phyloP scores from a whole-genome alignment of 1,140 invertebrate genomes.

The Drosophila albomicans region DNA sequence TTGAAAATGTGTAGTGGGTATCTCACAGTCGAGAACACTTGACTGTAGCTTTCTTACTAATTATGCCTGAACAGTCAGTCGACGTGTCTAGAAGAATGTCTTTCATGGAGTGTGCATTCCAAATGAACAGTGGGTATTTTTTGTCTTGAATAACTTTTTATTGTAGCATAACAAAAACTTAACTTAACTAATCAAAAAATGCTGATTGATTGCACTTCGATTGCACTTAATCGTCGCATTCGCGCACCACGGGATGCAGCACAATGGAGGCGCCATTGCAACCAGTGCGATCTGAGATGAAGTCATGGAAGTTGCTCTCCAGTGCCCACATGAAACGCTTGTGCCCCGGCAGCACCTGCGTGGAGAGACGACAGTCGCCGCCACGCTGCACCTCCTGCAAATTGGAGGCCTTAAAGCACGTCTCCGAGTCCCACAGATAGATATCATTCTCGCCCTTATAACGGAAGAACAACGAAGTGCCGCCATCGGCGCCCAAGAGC shows the following conservation, averaged over 20 bases:
- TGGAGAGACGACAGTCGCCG: constrained; percentile 87
- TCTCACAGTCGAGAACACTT: too few species aligned
- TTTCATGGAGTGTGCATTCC: too few species aligned
- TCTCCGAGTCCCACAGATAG: constrained; percentile 88
- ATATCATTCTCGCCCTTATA: constrained; percentile 87
- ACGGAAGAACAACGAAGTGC: constrained; percentile 87
- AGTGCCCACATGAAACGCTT: constrained; percentile 87
- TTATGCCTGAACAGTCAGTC: too few species aligned
- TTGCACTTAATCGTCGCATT: constrained; percentile 70
- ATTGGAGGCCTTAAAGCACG: constrained; percentile 86
- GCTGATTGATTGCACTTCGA: neutral
- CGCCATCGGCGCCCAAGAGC: constrained; percentile 87
- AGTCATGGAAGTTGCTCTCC: constrained; percentile 89
- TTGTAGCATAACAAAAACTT: constrained; percentile 42
- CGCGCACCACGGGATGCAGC: constrained; percentile 86
- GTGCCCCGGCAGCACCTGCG: constrained; percentile 87
- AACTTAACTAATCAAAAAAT: constrained; percentile 39
- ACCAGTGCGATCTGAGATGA: constrained; percentile 86
- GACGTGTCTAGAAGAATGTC: too few species aligned
- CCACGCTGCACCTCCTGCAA: constrained; percentile 87
- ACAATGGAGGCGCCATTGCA: constrained; percentile 86
- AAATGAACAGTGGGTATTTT: too few species aligned
- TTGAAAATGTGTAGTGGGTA: too few species aligned
- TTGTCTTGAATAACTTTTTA: constrained; percentile 24
- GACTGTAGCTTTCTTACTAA: too few species aligned